Base-by-base conservation (phyloP, 2,888 invertebrate species). In the Limenitis camilla region DNA sequence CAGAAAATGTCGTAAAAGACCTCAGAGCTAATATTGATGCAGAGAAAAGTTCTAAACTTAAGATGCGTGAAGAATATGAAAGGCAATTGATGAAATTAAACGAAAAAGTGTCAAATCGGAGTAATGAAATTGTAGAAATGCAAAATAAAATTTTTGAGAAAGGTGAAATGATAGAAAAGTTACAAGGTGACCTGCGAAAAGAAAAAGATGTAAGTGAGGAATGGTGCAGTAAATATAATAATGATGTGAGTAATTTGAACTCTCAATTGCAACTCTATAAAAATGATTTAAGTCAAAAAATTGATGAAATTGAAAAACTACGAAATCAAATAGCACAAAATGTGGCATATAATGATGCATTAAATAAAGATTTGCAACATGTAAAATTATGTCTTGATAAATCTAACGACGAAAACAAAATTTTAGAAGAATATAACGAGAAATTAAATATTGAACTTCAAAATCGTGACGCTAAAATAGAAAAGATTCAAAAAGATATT, bases 81-180 rank as follows among this genome's bases (percentile, higher is more conserved):
- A 77, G 67, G 58, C 71, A 75, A 47, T 62, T 80, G 35, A 81
- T 83, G 81, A 78, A 77, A 48, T 59, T 83, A 5, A 84, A 84
- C 58, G 83, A 82, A 63, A 83, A 83, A 61, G 71, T 83, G 5
- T 61, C 78, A 9, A 83, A 83, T 52, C 74, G 81, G 56, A 83
- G 81, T 58, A 82, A 84, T 67, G 84, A 84, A 65, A 61, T 83
- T 6, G 78, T 83, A 33, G 82, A 83, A 60, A 56, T 82, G 50
- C 83, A 83, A 65, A 78, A 84, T 59, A 80, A 71, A 56, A 64
- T 80, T 57, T 71, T 74, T 33, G 67, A 72, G 56, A 81, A 78
- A 36, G 77, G 79, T 46, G 82, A 83, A 66, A 66, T 65, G 51
- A 77, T 83, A 41, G 81, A 83, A 61, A 58, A 63, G 5, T 58